phyloP scores from a whole-genome alignment of 2,888 invertebrate species.

The Ceratothoa steindachneri region DNA sequence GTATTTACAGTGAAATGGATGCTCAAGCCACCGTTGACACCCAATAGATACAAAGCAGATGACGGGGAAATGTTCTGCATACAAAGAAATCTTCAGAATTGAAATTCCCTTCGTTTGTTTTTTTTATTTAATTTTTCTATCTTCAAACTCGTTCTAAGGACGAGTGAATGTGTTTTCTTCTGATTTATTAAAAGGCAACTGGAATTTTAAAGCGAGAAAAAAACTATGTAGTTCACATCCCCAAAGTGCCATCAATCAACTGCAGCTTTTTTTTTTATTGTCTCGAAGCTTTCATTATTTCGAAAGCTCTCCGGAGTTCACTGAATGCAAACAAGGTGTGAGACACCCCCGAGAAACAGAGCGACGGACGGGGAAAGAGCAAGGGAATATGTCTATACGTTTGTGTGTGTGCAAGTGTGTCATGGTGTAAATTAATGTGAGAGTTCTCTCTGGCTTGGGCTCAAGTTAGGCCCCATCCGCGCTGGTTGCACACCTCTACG shows the following conservation, averaged over 20 bases:
- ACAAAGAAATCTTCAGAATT: too few species aligned
- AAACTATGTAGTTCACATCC: not conserved
- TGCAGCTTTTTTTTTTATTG: not conserved
- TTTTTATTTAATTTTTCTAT: too few species aligned
- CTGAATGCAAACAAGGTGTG: too few species aligned
- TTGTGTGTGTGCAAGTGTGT: not conserved
- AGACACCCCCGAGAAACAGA: too few species aligned
- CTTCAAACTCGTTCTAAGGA: not conserved
- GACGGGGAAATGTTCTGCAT: too few species aligned
- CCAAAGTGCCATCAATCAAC: not conserved
- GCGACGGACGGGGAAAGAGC: not conserved
- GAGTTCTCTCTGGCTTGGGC: not conserved
- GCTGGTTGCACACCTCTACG: not conserved
- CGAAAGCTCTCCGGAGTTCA: too few species aligned
- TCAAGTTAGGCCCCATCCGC: not conserved
- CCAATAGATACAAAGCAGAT: too few species aligned
- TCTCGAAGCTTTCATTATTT: not conserved
- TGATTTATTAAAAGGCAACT: not conserved
- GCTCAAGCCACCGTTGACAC: too few species aligned
- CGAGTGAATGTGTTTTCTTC: not conserved
- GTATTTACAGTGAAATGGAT: too few species aligned
- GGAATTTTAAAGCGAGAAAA: not conserved
- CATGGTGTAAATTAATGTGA: too few species aligned
- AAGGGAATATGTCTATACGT: not conserved
- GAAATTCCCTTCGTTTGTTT: too few species aligned